Percentiles rank a stretch among this genome's conserved stretches.
Conservation (phyloP, 2,797 vertebrate species). For the Oceanodroma leucorhoa region DNA sequence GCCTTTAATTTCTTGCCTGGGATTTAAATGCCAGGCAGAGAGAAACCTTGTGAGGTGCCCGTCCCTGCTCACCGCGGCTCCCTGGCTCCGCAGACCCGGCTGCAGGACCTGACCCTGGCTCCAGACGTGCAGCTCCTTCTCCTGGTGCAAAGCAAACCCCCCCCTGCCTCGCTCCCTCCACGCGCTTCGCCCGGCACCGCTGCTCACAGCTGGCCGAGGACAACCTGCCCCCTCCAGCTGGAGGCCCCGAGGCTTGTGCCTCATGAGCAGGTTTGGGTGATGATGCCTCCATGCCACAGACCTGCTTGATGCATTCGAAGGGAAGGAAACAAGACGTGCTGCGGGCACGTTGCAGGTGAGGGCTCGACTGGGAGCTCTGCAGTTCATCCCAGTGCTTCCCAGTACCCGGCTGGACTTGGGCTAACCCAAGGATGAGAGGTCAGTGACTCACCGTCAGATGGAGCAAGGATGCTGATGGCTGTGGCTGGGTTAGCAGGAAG, state of each 20-base stretch:
- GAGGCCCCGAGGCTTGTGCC: neutral
- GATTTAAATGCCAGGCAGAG: neutral
- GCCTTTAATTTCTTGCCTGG: neutral
- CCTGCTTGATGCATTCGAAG: accelerated
- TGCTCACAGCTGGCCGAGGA: neutral
- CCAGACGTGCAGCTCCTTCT: neutral
- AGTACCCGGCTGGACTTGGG: neutral
- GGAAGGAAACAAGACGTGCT: neutral
- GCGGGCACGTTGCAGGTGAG: neutral
- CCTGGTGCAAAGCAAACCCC: neutral
- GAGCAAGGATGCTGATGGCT: neutral
- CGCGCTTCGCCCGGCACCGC: accelerated
- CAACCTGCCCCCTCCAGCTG: neutral
- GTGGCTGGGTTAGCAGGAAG: neutral
- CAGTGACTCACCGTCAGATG: neutral
- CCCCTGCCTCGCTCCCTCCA: neutral
- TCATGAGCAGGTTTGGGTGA: neutral
- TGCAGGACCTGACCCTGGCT: neutral
- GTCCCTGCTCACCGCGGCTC: neutral
- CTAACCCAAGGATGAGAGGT: neutral
- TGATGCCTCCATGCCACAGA: neutral
- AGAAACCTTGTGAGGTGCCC: neutral
- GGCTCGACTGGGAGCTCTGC: neutral
- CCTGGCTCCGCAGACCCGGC: neutral
- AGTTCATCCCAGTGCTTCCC: neutral